A percentile compares a stretch with the other conserved stretches of the same genome.
Evolutionary conservation across 2,888 invertebrate genomes (phyloP).

Genomic region (Euphydryas editha): DNA sequence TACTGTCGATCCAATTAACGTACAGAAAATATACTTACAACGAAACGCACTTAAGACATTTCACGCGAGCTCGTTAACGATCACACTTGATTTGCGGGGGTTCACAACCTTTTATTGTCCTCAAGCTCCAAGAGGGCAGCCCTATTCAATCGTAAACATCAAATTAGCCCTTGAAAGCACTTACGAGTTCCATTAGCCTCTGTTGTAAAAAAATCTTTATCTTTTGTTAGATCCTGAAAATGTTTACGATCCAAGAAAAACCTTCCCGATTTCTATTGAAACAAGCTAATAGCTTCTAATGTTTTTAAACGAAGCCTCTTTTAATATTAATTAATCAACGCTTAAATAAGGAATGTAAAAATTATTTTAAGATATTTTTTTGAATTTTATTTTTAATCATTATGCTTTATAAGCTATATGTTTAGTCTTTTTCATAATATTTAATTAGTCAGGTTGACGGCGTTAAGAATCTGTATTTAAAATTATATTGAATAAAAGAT

Average conservation of each 20-base stretch:
- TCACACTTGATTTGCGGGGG: slow-evolving; percentile 36
- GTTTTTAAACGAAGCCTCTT: slow-evolving; percentile 24
- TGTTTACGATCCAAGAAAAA: slow-evolving; percentile 35
- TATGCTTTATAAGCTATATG: background rate
- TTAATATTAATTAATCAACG: slow-evolving; percentile 30
- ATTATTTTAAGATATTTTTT: background rate
- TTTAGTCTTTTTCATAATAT: background rate
- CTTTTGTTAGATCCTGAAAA: slow-evolving; percentile 40
- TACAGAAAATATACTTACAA: slow-evolving; percentile 69
- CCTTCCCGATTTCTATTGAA: slow-evolving; percentile 36
- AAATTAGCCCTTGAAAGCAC: slow-evolving; percentile 43
- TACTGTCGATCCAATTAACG: slow-evolving; percentile 73
- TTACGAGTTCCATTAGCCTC: slow-evolving; percentile 43
- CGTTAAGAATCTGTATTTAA: background rate
- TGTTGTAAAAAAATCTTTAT: slow-evolving; percentile 42
- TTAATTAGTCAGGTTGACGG: background rate
- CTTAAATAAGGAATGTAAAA: background rate
- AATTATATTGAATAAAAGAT: background rate
- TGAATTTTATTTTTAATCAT: background rate
- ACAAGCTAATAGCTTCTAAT: slow-evolving; percentile 38
- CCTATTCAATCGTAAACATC: slow-evolving; percentile 44
- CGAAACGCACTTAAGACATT: slow-evolving; percentile 75
- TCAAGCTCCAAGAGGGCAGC: slow-evolving; percentile 35
- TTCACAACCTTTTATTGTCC: slow-evolving; percentile 38
- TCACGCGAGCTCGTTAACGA: slow-evolving; percentile 59